Base-by-base conservation (phyloP, 2,113 vertebrate species). In the Daubentonia madagascariensis region DNA sequence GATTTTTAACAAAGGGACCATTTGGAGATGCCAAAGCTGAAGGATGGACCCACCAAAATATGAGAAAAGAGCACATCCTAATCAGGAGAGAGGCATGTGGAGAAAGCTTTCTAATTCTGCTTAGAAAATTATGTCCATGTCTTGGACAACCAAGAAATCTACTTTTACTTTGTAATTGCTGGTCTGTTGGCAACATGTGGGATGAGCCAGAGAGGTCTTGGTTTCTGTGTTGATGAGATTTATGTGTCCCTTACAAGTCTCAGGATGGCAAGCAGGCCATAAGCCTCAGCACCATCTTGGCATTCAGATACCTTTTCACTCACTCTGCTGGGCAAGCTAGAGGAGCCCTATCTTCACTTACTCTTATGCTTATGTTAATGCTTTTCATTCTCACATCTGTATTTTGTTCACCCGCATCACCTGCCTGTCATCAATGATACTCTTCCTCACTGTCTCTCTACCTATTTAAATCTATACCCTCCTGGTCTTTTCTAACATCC, bases 81-180 rank as follows among this genome's bases (percentile, higher is more conserved):
- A 75, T 8, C 52, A 93, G 73, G 22, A 91, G 17, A 9, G 23
- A 96, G 43, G 45, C 54, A 89, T 16, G 59, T 76, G 72, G 40
- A 96, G 94, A 96, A 50, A 11, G 67, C 86, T 7, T 75, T 23
- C 68, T 7, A 16, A 97, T 81, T 65, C 11, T 63, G 37, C 79
- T 93, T 89, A 75, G n/a, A n/a, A n/a, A n/a, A n/a, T n/a, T n/a
- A n/a, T n/a, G n/a, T n/a, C n/a, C n/a, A n/a, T n/a, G n/a, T n/a
- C n/a, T n/a, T n/a, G n/a, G n/a, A n/a, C n/a, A n/a, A n/a, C 8
- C 20, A 50, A 54, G 30, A 59, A 76, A 80, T 43, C 45, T 32
- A 37, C 23, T 50, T 45, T 72, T 28, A 20, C 28, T 65, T 63
- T 75, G 43, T 35, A 48, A 9, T 16, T n/a, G 14, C 16, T 28